Evolutionary conservation across 2,888 invertebrate species (phyloP), one percentile per base, ranked within the genome.

Genomic region (Aleiodes alternator): DNA sequence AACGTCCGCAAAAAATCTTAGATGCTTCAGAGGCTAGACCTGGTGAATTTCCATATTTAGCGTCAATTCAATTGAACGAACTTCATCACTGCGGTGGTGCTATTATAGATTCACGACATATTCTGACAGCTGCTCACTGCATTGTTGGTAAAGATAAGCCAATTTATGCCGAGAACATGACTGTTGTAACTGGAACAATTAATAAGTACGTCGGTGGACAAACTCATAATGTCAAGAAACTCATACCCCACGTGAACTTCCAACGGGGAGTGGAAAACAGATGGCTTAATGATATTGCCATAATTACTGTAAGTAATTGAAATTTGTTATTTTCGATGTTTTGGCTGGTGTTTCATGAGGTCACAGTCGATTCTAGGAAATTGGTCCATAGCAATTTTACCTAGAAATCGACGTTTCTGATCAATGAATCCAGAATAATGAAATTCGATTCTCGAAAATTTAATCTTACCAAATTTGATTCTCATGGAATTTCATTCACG

Each of bases 81-180:
- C n/a, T 16, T 57, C 51, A 56, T 4, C 80, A 81, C 31, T 85
- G 84, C 64, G 84, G 84, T 9, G 84, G 84, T 53, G 72, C 84
- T 12, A 77, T 84, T 16, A 82, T 85, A n/a, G 79, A 76, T 34
- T 73, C 78, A n/a, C 66, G 73, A 38, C 82, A 82, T 73, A 78
- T 84, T 16, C 75, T 85, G 7, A 84, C 84, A 4, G 84, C 85
- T 38, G 85, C 85, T 34, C 84, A 84, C 75, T 84, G 84, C 75
- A 76, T 83, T 56, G 64, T 78, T 38, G 55, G 51, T 0, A 23
- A 50, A 9, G 14, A 16, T 12, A 66, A 69, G 57, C 48, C 73
- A 11, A 75, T 79, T n/a, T 78, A 77, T 70, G 76, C 73, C 3
- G 51, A 74, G 6, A 76, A 71, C 9, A 34, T 81, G 16, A 64